Percentiles rank a stretch among this genome's conserved stretches.
Conservation (phyloP, 2,113 vertebrate genomes). For the Mesitornis unicolor region DNA sequence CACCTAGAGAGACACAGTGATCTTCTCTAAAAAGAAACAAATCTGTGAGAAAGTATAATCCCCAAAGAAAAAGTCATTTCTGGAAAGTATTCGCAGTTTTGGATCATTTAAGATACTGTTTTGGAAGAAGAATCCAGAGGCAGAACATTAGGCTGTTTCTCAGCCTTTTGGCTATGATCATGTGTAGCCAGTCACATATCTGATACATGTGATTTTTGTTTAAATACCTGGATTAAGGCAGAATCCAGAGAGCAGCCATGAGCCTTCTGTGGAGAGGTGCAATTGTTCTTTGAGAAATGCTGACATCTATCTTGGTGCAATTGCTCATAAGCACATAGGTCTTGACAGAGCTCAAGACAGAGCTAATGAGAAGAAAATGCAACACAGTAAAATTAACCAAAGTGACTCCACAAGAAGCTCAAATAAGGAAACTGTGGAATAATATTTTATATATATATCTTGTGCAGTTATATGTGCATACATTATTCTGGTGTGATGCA, state of each 20-base stretch:
- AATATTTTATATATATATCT: neutral
- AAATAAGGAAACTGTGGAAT: neutral
- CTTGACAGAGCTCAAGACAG: neutral
- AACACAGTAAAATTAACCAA: neutral
- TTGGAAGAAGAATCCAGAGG: neutral
- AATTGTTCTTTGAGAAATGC: neutral
- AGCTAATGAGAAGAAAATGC: neutral
- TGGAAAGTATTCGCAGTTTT: neutral
- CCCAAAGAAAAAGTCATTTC: neutral
- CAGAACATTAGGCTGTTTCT: neutral
- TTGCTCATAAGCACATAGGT: neutral
- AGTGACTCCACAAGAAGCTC: accelerated
- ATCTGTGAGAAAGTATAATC: neutral
- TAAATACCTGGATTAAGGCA: neutral
- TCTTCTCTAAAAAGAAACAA: neutral
- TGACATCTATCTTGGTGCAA: accelerated
- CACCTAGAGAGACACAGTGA: neutral
- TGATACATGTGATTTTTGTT: neutral
- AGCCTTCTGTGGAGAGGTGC: neutral
- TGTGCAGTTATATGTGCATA: neutral
- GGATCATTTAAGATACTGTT: neutral
- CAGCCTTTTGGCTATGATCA: neutral
- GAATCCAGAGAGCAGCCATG: neutral
- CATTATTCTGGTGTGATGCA: neutral
- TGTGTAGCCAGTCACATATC: too few relatives aligned